Evolutionary conservation across 2,797 vertebrate species (phyloP).

Genomic region (Distichodus sexfasciatus): DNA sequence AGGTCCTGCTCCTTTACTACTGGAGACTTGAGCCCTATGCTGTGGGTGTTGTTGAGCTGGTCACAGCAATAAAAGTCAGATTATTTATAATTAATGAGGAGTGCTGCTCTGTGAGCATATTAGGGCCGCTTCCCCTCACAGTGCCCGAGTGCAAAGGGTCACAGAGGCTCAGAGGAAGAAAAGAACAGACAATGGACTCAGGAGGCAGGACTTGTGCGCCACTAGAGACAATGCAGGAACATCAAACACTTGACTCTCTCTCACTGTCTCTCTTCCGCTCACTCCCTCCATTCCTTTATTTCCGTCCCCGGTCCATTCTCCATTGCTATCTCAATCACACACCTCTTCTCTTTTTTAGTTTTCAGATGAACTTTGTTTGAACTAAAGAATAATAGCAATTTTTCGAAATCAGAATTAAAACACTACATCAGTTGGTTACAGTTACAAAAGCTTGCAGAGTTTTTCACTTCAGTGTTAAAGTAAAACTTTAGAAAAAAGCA

Average conservation of each 20-base stretch:
- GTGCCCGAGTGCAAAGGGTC: constrained; percentile 9
- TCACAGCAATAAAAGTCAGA: constrained; percentile 6
- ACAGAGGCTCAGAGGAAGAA: constrained; percentile 55
- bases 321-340: not conserved
- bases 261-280: not conserved
- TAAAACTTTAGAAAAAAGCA: not conserved
- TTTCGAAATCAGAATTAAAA: not conserved
- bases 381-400: not conserved
- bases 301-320: not conserved
- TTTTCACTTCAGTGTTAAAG: not conserved
- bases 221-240: not conserved
- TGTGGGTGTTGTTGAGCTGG: too few species aligned
- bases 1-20: not conserved
- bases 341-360: not conserved
- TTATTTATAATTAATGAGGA: constrained; percentile 31
- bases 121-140: not conserved
- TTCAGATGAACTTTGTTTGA: not conserved
- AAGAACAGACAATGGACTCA: constrained; percentile 25
- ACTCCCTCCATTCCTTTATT: not conserved
- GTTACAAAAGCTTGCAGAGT: not conserved
- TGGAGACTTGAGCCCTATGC: not conserved
- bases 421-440: not conserved
- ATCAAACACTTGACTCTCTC: not conserved
- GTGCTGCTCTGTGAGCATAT: constrained; percentile 2
- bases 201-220: constrained; percentile 6